phyloP scores from a whole-genome alignment of 2,797 vertebrate species.

The Ambastaia sidthimunki region DNA sequence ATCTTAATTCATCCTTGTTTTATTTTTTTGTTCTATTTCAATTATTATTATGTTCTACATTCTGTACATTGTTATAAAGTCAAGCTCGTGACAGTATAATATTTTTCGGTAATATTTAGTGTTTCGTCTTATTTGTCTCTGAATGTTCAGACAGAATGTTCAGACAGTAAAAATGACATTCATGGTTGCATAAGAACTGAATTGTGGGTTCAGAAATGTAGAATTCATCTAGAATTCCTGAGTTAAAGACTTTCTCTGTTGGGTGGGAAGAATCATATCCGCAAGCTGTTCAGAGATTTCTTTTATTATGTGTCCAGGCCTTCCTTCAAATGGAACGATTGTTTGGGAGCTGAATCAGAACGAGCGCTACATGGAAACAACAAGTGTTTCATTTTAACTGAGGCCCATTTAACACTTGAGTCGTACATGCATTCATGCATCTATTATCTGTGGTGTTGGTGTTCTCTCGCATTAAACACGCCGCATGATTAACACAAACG shows the following conservation, averaged over 20 bases:
- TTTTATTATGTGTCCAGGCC: slow-evolving; percentile 33
- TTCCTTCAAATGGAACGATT: slow-evolving; percentile 38
- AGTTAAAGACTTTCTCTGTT: slow-evolving; percentile 54
- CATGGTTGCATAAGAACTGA: slow-evolving; percentile 30
- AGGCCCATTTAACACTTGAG: slow-evolving; percentile 8
- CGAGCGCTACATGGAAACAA: slow-evolving; percentile 1
- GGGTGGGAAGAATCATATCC: slow-evolving; percentile 29
- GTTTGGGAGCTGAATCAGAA: slow-evolving; percentile 9
- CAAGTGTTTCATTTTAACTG: slow-evolving; percentile 1
- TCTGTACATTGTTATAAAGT: background rate
- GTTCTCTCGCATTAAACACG: background rate
- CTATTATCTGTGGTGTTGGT: background rate
- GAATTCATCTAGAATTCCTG: slow-evolving; percentile 41
- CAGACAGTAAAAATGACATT: slow-evolving; percentile 23
- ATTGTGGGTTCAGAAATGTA: slow-evolving; percentile 41
- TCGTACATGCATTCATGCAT: background rate
- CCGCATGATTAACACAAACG: slow-evolving; percentile 22
- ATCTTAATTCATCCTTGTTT: too few relatives aligned
- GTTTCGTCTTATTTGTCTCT: background rate
- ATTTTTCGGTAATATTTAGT: background rate
- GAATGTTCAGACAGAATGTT: background rate
- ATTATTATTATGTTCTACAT: background rate
- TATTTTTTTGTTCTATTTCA: background rate
- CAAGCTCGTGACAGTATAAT: background rate
- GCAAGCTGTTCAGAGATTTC: slow-evolving; percentile 33